Evolutionary conservation across 2,113 vertebrate species (phyloP).

Genomic region (Rhinichthys klamathensis): DNA sequence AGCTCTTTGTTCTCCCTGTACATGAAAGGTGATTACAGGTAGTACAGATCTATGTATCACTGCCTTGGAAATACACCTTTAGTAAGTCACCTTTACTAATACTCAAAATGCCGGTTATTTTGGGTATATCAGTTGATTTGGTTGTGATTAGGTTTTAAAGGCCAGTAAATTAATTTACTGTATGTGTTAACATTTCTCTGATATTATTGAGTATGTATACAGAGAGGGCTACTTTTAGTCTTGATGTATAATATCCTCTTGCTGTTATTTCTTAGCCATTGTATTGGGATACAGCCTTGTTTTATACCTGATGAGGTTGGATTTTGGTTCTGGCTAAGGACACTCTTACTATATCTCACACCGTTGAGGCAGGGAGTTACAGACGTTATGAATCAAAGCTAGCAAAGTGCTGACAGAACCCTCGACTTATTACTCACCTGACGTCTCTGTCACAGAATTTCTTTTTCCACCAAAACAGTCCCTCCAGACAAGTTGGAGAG

Average conservation of each 20-base stretch:
- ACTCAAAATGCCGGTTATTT: neutral
- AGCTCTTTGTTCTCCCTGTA: conserved; percentile 55
- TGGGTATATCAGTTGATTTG: neutral
- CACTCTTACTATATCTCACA: conserved; percentile 22
- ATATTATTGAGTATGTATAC: too few relatives aligned
- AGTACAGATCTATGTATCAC: conserved; percentile 30
- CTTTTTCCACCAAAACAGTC: neutral
- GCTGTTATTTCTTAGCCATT: conserved; percentile 4
- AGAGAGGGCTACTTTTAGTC: neutral
- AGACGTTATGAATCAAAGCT: conserved; percentile 31
- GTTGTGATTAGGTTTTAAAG: neutral
- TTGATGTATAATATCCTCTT: neutral
- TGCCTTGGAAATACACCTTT: conserved; percentile 18
- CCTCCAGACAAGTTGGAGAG: conserved; percentile 48
- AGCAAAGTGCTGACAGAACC: conserved; percentile 14
- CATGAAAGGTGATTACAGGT: conserved; percentile 44
- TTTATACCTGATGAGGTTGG: neutral
- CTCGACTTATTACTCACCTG: conserved; percentile 8
- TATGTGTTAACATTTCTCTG: neutral
- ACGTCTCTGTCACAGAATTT: neutral
- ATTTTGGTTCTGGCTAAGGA: neutral
- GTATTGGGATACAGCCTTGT: neutral
- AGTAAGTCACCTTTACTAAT: neutral
- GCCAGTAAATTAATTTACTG: neutral
- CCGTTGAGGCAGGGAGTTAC: neutral